Percentiles rank a stretch among this genome's conserved stretches.
Conservation (phyloP, 2,888 invertebrate genomes). For the Iphiclides podalirius region DNA sequence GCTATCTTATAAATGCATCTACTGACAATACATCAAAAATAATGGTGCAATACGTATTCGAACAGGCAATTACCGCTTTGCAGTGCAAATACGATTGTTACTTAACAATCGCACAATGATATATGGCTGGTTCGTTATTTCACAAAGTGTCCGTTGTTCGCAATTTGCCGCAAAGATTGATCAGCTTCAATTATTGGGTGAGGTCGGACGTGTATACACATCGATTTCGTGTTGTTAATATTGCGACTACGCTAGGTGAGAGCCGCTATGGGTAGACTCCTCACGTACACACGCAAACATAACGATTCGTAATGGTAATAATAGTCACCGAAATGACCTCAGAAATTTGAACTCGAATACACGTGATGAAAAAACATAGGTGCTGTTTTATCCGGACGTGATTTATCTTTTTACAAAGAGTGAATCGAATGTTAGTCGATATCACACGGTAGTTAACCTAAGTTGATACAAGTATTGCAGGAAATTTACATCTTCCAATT, state of each 20-base stretch:
- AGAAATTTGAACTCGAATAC: conserved; percentile 31
- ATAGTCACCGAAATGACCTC: conserved; percentile 41
- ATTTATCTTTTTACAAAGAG: not conserved
- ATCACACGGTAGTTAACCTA: no score
- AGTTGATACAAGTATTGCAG: no score
- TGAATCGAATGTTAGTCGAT: not conserved
- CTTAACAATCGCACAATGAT: conserved; percentile 41
- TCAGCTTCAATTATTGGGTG: conserved; percentile 75
- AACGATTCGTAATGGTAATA: conserved; percentile 68
- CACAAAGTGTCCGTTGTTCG: conserved; percentile 61
- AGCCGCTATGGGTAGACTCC: no score
- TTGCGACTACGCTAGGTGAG: conserved; percentile 59
- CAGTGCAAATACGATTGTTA: conserved; percentile 45
- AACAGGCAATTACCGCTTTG: conserved; percentile 50
- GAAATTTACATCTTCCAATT: no score
- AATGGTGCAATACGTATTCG: conserved; percentile 29
- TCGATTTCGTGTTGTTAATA: conserved; percentile 72
- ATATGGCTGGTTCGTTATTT: conserved; percentile 64
- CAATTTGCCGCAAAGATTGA: conserved; percentile 73
- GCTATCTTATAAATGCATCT: no score
- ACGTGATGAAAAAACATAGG: not conserved
- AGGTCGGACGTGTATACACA: conserved; percentile 79
- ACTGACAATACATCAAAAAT: conserved; percentile 24
- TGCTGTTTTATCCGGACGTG: not conserved
- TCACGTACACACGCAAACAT: conserved; percentile 65